These are phyloP conservation scores for Toxotes lorentzi DNA, from an alignment of 2,797 vertebrate species.

Conservation along the genomic window DNA sequence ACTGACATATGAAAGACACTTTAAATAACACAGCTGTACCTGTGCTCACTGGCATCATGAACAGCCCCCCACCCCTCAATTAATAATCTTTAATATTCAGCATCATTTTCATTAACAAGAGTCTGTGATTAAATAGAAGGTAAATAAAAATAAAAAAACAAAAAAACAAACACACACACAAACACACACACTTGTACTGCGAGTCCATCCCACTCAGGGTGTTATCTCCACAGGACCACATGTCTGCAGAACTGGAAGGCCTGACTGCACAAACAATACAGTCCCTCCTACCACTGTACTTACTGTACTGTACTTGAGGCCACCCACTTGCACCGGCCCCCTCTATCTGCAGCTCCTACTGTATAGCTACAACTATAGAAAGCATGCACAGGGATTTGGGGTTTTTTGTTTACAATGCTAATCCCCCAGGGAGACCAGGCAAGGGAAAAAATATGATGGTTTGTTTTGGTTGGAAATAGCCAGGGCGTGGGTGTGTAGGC, in stretches of 20 bases:
- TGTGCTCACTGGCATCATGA: too few relatives aligned
- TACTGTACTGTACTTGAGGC: constrained; percentile 48
- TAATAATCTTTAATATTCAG: too few relatives aligned
- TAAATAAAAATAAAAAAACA: background rate
- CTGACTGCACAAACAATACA: constrained; percentile 41
- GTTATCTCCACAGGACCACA: constrained; percentile 51
- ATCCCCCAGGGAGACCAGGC: constrained; percentile 35
- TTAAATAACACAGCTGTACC: too few relatives aligned
- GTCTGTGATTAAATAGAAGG: background rate
- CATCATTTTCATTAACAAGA: background rate
- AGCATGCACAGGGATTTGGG: constrained; percentile 23
- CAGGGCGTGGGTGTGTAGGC: constrained; percentile 43
- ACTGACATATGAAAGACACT: too few relatives aligned
- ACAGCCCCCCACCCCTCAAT: too few relatives aligned
- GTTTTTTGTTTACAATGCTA: constrained; percentile 45
- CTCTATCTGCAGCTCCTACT: constrained; percentile 25
- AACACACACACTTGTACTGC: constrained; percentile 8
- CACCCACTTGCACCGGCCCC: constrained; percentile 52
- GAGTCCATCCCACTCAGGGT: constrained; percentile 38
- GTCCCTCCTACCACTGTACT: constrained; percentile 56
- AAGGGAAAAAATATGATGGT: constrained; percentile 19
- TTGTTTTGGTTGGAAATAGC: constrained; percentile 51
- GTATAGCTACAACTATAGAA: constrained; percentile 25
- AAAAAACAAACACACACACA: background rate
- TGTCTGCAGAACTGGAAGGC: constrained; percentile 34